These are phyloP conservation scores for Zootermopsis nevadensis DNA, from an alignment of 2,888 invertebrate genomes.

Conservation along the genomic window DNA sequence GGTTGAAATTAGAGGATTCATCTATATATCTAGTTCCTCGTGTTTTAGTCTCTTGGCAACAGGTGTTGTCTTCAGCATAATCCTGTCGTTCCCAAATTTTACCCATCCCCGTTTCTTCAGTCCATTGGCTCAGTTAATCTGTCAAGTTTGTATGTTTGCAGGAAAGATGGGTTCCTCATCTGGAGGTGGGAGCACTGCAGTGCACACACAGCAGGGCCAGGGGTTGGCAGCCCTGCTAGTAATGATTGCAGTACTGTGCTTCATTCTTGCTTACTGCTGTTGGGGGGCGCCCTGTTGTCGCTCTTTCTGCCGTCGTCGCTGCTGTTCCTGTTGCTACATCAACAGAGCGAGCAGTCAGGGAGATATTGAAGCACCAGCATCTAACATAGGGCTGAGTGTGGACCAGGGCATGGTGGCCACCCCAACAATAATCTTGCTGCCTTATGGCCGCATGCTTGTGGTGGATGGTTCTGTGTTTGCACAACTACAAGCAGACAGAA, in stretches of 20 bases:
- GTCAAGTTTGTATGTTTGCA: constrained; percentile 11
- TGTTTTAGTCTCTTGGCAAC: too few relatives aligned
- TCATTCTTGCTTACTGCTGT: constrained; percentile 69
- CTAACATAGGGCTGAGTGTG: constrained; percentile 53
- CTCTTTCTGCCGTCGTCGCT: constrained; percentile 62
- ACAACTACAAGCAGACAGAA: constrained; percentile 59
- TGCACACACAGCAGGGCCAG: constrained; percentile 61
- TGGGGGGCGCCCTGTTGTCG: constrained; percentile 70
- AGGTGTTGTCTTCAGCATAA: too few relatives aligned
- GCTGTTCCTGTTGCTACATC: constrained; percentile 63
- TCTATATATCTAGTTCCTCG: too few relatives aligned
- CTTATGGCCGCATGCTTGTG: constrained; percentile 69
- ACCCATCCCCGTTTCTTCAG: too few relatives aligned
- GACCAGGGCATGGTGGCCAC: constrained; percentile 62
- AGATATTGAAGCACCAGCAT: constrained; percentile 51
- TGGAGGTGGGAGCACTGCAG: constrained; percentile 46
- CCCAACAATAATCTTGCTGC: constrained; percentile 68
- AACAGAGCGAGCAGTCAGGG: constrained; percentile 58
- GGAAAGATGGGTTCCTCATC: constrained; percentile 53
- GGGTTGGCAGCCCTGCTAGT: constrained; percentile 67
- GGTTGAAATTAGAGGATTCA: too few relatives aligned
- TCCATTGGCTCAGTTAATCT: too few relatives aligned
- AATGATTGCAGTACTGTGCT: constrained; percentile 68
- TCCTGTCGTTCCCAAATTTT: too few relatives aligned
- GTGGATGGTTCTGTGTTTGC: constrained; percentile 68